Percentiles rank a stretch among this genome's conserved stretches.
These are phyloP conservation scores for Brenthis daphne DNA, from an alignment of 2,888 invertebrate genomes.

Conservation along the genomic window DNA sequence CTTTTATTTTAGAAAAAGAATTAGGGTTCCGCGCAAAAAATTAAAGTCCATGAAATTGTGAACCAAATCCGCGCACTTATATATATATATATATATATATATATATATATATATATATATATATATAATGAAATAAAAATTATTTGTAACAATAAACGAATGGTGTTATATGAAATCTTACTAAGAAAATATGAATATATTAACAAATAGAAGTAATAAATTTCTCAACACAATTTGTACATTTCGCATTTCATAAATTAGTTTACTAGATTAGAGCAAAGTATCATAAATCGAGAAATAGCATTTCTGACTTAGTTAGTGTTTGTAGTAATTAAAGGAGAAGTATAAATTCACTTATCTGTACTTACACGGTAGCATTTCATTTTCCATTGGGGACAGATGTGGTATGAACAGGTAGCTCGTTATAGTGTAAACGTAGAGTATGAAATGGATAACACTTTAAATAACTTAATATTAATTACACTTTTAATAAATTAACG, in stretches of 20 bases:
- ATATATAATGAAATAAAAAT: too few species aligned
- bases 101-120: too few species aligned
- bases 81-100: too few species aligned
- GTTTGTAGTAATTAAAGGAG: constrained; percentile 41
- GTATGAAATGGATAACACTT: not conserved
- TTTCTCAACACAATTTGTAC: constrained; percentile 12
- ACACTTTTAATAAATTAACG: too few species aligned
- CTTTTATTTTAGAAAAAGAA: not conserved
- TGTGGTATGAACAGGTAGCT: constrained; percentile 3
- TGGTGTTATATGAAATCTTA: too few species aligned
- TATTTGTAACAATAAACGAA: too few species aligned
- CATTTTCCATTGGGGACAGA: constrained; percentile 28
- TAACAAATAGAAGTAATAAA: constrained; percentile 17
- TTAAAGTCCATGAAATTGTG: too few species aligned
- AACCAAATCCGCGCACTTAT: too few species aligned
- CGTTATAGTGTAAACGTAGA: not conserved
- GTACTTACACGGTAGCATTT: constrained; percentile 42
- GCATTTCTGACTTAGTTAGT: constrained; percentile 12
- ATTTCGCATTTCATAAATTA: constrained; percentile 9
- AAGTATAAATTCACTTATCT: constrained; percentile 42
- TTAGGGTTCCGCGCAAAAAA: too few species aligned
- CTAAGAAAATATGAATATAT: too few species aligned
- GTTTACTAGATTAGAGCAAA: constrained; percentile 13
- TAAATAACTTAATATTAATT: too few species aligned
- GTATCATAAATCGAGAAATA: constrained; percentile 18